Conservation (phyloP, 2,113 vertebrate species). For the Pangasianodon hypophthalmus region DNA sequence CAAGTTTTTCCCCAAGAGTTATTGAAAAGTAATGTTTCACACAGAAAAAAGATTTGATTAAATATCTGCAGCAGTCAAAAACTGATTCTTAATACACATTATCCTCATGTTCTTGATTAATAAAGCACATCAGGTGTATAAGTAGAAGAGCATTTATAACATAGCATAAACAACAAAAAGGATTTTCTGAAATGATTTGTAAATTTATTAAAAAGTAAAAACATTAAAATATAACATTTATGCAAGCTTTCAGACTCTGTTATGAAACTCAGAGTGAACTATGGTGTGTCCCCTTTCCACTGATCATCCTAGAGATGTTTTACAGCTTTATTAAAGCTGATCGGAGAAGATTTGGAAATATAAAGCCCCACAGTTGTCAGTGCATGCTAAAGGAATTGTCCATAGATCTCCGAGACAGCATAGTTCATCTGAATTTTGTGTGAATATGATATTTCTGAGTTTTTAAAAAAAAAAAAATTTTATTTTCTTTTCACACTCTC, state of each 20-base stretch:
- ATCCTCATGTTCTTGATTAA: background rate
- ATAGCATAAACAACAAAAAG: background rate
- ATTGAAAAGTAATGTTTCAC: background rate
- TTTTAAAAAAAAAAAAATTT: no score
- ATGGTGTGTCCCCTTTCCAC: background rate
- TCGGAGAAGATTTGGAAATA: background rate
- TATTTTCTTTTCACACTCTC: no score
- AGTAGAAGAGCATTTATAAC: background rate
- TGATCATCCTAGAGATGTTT: background rate
- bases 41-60: background rate
- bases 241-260: background rate
- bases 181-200: background rate
- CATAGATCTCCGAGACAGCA: background rate
- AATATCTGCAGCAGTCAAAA: background rate
- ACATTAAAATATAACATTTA: background rate
- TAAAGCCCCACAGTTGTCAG: background rate
- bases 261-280: background rate
- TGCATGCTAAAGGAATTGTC: background rate
- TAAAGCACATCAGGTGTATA: background rate
- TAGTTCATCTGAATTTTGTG: background rate
- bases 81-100: background rate
- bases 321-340: background rate
- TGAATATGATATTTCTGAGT: background rate
- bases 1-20: background rate
- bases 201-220: background rate